Percentiles rank a stretch among this genome's conserved stretches.
phyloP scores from a whole-genome alignment of 2,113 vertebrate genomes.

The Semnornis frantzii region DNA sequence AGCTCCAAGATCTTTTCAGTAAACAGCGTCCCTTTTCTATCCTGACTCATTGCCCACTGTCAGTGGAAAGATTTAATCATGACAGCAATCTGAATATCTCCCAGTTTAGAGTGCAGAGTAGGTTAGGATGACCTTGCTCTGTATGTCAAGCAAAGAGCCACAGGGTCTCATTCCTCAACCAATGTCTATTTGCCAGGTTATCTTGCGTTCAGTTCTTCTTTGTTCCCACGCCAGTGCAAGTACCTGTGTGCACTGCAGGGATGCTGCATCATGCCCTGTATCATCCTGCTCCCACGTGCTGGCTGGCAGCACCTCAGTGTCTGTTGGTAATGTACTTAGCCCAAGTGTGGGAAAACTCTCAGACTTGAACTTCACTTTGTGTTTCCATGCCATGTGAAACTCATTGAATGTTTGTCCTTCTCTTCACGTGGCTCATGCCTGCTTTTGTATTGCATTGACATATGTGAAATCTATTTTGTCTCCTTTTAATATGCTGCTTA shows the following conservation, averaged over 20 bases:
- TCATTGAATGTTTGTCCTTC: constrained; percentile 42
- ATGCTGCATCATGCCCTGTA: neutral
- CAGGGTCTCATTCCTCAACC: neutral
- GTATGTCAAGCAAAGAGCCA: neutral
- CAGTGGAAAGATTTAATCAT: constrained; percentile 28
- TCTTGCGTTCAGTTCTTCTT: neutral
- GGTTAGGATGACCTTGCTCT: neutral
- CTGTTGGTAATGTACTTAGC: constrained; percentile 46
- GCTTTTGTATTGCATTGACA: constrained; percentile 44
- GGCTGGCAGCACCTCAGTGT: neutral
- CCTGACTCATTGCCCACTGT: constrained; percentile 9
- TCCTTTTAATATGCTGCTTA: constrained; percentile 29
- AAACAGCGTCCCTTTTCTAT: constrained; percentile 2
- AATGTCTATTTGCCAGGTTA: neutral
- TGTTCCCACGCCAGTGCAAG: neutral
- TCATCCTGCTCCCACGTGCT: fast-evolving
- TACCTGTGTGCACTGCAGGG: neutral
- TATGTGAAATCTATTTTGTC: constrained; percentile 63
- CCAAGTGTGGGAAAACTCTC: constrained; percentile 60
- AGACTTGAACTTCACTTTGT: constrained; percentile 34
- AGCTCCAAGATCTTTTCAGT: constrained; percentile 13
- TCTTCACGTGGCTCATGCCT: constrained; percentile 51
- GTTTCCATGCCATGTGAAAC: constrained; percentile 57
- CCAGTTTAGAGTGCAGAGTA: neutral
- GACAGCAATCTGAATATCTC: neutral